phyloP scores from a whole-genome alignment of 1,140 invertebrate species.

The Drosophila subobscura region DNA sequence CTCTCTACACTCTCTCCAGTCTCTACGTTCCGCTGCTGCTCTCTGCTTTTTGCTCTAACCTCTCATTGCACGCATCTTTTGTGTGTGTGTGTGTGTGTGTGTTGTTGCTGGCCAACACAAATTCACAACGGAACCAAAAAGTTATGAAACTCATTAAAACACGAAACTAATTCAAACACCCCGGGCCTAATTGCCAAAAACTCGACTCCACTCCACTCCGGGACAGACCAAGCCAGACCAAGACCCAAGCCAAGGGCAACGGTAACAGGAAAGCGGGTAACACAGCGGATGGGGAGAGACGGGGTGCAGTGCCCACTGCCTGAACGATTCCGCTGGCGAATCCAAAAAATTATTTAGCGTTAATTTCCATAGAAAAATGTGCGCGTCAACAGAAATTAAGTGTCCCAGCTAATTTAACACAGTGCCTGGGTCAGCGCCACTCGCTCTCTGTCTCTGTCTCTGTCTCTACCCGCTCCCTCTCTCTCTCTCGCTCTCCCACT shows the following conservation, averaged over 20 bases:
- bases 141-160: slow-evolving; percentile 82
- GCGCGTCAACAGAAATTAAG: slow-evolving; percentile 81
- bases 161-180: slow-evolving; percentile 82
- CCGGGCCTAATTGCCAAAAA: slow-evolving; percentile 77
- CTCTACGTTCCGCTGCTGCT: background rate
- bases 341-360: slow-evolving; percentile 80
- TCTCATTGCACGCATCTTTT: slow-evolving; percentile 48
- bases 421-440: slow-evolving; percentile 54
- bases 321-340: slow-evolving; percentile 58
- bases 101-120: slow-evolving; percentile 55
- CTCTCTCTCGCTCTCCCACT: background rate
- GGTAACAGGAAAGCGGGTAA: slow-evolving; percentile 28
- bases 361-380: slow-evolving; percentile 82
- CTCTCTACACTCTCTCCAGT: background rate
- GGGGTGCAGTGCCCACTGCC: slow-evolving; percentile 2
- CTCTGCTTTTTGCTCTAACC: slow-evolving; percentile 19
- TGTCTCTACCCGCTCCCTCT: slow-evolving; percentile 2
- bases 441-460: slow-evolving; percentile 21
- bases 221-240: slow-evolving; percentile 15
- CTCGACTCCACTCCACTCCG: no score
- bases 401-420: slow-evolving; percentile 81
- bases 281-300: background rate
- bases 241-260: slow-evolving; percentile 49
- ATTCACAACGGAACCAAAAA: slow-evolving; percentile 82
- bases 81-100: slow-evolving; percentile 27